Evolutionary conservation across 2,797 vertebrate species (phyloP), one percentile per base, ranked within the genome.

Genomic region (Oryzias sinensis): DNA sequence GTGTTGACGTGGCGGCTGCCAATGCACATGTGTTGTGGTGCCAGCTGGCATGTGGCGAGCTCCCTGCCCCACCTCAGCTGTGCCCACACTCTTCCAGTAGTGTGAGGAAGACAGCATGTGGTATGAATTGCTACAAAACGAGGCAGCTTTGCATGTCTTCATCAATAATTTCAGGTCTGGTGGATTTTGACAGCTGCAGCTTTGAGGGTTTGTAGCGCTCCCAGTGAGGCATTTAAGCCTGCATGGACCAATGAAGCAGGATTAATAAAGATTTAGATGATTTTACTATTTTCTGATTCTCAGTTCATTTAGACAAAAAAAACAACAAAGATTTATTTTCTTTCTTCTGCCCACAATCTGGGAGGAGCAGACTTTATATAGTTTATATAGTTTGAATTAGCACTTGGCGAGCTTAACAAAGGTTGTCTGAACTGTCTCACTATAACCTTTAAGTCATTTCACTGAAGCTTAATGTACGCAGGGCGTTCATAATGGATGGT

Each of bases 1-100:
- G 73, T 63, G 82, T 83, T 81, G 88, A 88, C 79, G 81, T 89
- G 88, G 87, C 83, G 14, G 53, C 58, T 81, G 86, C 82, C 82
- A 82, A 68, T 79, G 58, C 68, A 65, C 52, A 63, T 54, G 61
- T 14, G 15, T 4, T 53, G 64, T 25, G 59, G 47, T 17, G 72
- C 74, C 81, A 80, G 79, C 72, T 85, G 82, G 79, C 72, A 72
- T 41, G 22, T 33, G 62, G 58, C 44, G 17, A 69, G 44, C 67
- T 58, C 65, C 43, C 43, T 59, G 74, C 79, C 72, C 80, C 79
- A 77, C 85, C 81, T 81, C 71, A 65, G 47, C 66, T 66, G 51
- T 45, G 33, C 70, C 62, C 63, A 56, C 60, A 52, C 44, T 22
- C 56, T 64, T 53, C 70, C 65, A 59, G 16, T 15, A 14, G 29